Percentiles rank a stretch among this genome's conserved stretches.
phyloP scores from a whole-genome alignment of 2,113 vertebrate genomes.

The Mus pahari region DNA sequence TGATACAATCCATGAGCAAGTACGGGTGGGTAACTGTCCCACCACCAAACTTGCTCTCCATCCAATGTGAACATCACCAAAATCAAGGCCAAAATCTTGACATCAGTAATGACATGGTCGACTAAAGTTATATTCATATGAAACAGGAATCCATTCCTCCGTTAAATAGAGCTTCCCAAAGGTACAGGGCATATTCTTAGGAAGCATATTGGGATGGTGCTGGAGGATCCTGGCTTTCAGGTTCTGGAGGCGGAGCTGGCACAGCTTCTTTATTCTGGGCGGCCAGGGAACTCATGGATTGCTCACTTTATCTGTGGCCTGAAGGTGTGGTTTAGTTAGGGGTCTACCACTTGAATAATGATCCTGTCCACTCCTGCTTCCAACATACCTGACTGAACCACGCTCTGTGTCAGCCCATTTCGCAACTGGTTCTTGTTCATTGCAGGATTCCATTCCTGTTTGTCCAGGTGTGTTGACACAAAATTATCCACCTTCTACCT shows the following conservation, averaged over 20 bases:
- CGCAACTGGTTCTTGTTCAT: slow-evolving; percentile 98
- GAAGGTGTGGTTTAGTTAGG: slow-evolving; percentile 87
- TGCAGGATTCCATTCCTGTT: slow-evolving; percentile 96
- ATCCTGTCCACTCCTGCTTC: slow-evolving; percentile 95
- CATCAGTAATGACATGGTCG: background rate
- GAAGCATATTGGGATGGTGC: slow-evolving; percentile 90
- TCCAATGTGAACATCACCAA: background rate
- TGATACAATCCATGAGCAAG: background rate
- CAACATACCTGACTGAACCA: slow-evolving; percentile 93
- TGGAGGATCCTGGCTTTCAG: slow-evolving; percentile 88
- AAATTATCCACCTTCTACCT: slow-evolving; percentile 98
- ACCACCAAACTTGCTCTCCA: background rate
- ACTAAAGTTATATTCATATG: slow-evolving; percentile 72
- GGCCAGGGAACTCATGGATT: slow-evolving; percentile 93
- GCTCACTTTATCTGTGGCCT: slow-evolving; percentile 90
- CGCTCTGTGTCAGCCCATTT: slow-evolving; percentile 94
- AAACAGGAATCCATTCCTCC: slow-evolving; percentile 71
- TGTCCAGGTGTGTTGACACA: slow-evolving; percentile 94
- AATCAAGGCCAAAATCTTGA: slow-evolving; percentile 8
- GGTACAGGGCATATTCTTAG: slow-evolving; percentile 85
- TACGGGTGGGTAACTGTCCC: background rate
- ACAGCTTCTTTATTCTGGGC: slow-evolving; percentile 87
- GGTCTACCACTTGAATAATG: slow-evolving; percentile 96
- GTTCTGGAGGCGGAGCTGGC: slow-evolving; percentile 88
- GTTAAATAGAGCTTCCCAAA: slow-evolving; percentile 65